Evolutionary conservation across 1,140 invertebrate genomes (phyloP), one percentile per base, ranked within the genome.

Genomic region (Platorchestia sp.): DNA sequence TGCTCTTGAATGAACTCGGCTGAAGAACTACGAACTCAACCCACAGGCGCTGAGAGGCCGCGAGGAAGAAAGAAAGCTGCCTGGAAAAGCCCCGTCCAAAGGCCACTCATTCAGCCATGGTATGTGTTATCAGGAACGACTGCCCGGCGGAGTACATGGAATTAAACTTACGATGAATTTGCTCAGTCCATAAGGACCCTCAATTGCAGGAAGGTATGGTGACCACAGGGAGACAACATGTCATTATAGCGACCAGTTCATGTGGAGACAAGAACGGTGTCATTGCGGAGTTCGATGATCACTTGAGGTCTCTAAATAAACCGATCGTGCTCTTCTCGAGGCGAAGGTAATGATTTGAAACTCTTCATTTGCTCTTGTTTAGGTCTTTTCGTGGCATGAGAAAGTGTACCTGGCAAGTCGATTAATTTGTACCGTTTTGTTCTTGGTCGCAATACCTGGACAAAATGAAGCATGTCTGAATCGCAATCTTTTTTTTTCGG

Each of bases 101-200:
- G 27, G 7, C 59, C 59, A 36, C 59, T 75, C 36, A 27, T 27
- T 75, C 59, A 75, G 7, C 87, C 27, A 0, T 36, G 7, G n/a
- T 44, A 41, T 89, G 87, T 89, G 87, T 89, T 89, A 89, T 44
- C 87, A 89, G 42, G 87, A 75, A 89, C 87, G 87, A 89, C 87
- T 27, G 59, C 7, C 59, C 27, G 59, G 27, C 59, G 36, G 59
- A 44, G 43, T 89, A 44, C 41, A 41, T 89, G 36, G 87, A 42
- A 89, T 89, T 89, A 44, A 89, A 44, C 87, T 44, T 89, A 89
- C 87, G 87, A 89, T 89, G 87, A 89, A 89, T 89, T 89, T 89
- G n/a, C 87, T 43, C 87, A 42, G 87, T 41, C 43, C 87, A 89
- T 89, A 89, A 89, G 87, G n/a, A 89, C 87, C 87, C 87, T 42